Evolutionary conservation across 2,113 vertebrate genomes (phyloP).

Genomic region (Chlamydotis undulata): DNA sequence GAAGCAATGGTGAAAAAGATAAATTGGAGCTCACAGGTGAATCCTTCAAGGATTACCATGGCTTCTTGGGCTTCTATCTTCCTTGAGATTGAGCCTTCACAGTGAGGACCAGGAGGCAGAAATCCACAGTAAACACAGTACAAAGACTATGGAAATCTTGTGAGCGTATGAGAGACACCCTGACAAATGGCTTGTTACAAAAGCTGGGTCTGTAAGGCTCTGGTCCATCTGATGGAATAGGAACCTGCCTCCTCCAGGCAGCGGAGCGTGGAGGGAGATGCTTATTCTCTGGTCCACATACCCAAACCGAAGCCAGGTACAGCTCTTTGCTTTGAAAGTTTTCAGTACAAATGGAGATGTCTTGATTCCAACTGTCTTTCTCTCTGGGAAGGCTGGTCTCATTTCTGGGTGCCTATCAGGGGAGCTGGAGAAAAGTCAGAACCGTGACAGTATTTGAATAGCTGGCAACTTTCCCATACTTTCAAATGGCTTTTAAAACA

Average conservation of each 20-base stretch:
- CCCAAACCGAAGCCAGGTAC: not conserved
- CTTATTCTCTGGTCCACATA: not conserved
- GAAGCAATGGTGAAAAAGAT: not conserved
- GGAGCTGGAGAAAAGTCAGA: conserved; percentile 12
- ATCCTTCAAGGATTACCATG: not conserved
- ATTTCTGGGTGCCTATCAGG: not conserved
- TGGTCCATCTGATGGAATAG: not conserved
- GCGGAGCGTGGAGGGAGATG: not conserved
- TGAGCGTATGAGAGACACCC: not conserved
- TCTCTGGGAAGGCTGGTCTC: not conserved
- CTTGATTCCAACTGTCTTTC: not conserved
- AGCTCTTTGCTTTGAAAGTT: not conserved
- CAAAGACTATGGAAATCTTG: not conserved
- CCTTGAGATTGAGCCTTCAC: not conserved
- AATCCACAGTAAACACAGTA: not conserved
- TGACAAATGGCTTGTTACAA: not conserved
- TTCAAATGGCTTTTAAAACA: conserved; percentile 17
- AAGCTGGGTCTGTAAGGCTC: not conserved
- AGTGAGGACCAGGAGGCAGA: not conserved
- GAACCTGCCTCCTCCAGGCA: not conserved
- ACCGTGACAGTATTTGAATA: conserved; percentile 15
- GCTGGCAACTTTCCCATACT: conserved; percentile 4
- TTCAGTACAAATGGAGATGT: not conserved
- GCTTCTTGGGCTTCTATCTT: not conserved
- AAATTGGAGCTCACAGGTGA: not conserved